phyloP scores from a whole-genome alignment of 1,140 invertebrate species.

The Lordiphosa collinella region DNA sequence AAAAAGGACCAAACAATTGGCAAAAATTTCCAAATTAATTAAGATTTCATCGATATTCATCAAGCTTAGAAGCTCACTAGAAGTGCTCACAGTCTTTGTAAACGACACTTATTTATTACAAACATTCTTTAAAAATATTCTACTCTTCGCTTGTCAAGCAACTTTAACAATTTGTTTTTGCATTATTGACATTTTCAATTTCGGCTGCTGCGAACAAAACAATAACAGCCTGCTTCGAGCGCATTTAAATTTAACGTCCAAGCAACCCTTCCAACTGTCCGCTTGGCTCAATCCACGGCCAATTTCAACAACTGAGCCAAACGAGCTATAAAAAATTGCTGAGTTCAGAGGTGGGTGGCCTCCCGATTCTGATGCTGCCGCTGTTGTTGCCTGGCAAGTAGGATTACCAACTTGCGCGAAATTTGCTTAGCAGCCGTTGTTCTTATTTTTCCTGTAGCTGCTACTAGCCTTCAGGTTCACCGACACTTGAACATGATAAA shows the following conservation, averaged over 20 bases:
- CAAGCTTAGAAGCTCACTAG: no score
- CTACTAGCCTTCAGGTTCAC: constrained; percentile 51
- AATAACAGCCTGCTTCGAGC: background rate
- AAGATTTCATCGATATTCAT: no score
- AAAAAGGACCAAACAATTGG: no score
- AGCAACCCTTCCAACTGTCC: constrained; percentile 1
- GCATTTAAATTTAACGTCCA: constrained; percentile 30
- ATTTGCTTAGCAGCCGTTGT: constrained; percentile 62
- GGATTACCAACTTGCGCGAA: constrained; percentile 58
- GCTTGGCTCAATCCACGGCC: constrained; percentile 16
- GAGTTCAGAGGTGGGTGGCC: constrained; percentile 5
- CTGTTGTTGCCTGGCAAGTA: constrained; percentile 37
- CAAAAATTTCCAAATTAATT: no score
- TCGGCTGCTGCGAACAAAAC: constrained; percentile 22
- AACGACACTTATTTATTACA: background rate
- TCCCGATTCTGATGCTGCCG: background rate
- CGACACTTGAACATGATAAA: constrained; percentile 75
- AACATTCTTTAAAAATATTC: constrained; percentile 13
- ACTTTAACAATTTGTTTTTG: constrained; percentile 21
- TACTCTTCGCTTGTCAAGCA: background rate
- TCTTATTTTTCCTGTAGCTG: constrained; percentile 33
- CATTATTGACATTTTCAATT: constrained; percentile 63
- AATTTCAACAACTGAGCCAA: constrained; percentile 31
- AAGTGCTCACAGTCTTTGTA: background rate
- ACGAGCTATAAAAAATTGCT: constrained; percentile 29